These are phyloP conservation scores for Catamblyrhynchus diadema DNA, from an alignment of 2,797 vertebrate genomes.

Conservation along the genomic window DNA sequence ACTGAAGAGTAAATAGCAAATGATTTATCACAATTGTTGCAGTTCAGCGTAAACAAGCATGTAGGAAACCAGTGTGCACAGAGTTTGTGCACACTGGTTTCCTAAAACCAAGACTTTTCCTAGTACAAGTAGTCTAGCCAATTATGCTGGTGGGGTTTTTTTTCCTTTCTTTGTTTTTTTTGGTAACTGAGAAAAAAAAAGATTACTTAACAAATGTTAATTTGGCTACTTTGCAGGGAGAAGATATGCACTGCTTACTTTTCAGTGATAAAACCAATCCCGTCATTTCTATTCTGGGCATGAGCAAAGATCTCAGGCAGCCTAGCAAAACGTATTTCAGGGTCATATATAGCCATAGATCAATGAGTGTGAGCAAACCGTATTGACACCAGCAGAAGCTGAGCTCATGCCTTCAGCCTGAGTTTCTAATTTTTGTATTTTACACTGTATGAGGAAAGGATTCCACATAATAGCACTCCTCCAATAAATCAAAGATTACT, in stretches of 20 bases:
- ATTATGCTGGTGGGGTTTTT: neutral
- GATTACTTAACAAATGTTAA: neutral
- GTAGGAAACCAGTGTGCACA: neutral
- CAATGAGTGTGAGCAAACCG: neutral
- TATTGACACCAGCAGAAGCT: neutral
- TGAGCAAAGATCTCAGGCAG: neutral
- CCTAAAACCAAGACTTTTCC: neutral
- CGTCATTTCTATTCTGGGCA: neutral
- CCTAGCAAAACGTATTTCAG: neutral
- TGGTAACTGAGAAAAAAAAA: neutral
- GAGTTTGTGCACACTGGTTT: neutral
- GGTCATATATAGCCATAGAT: neutral
- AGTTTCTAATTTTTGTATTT: neutral
- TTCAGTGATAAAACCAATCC: neutral
- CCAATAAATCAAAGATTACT: neutral
- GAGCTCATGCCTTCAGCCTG: neutral
- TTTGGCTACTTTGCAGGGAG: neutral
- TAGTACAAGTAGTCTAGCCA: neutral
- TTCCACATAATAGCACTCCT: neutral
- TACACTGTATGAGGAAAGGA: neutral
- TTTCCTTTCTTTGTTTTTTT: neutral
- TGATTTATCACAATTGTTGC: conserved; percentile 5
- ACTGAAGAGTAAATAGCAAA: neutral
- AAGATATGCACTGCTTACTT: neutral
- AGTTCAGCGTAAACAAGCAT: neutral